Evolutionary conservation across 2,888 invertebrate genomes (phyloP).

Genomic region (Acheta domesticus): DNA sequence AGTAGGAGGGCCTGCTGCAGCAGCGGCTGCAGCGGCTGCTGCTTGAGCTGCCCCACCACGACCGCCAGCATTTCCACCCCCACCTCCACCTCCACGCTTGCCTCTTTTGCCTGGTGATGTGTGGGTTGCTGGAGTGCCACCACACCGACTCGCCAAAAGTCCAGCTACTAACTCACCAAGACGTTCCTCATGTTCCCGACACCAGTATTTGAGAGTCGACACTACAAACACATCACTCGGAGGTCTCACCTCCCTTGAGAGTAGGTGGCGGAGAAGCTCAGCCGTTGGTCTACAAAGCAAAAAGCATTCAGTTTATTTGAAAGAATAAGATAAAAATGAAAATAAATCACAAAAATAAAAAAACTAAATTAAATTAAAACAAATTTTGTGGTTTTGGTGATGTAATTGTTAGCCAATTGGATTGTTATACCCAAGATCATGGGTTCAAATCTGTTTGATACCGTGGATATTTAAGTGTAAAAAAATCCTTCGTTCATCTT

Average conservation of each 20-base stretch:
- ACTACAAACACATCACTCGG: slow-evolving; percentile 84
- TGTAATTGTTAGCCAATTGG: too few species aligned
- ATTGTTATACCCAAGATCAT: too few species aligned
- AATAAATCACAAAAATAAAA: too few species aligned
- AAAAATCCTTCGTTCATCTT: too few species aligned
- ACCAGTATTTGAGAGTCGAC: slow-evolving; percentile 90
- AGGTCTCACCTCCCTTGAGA: slow-evolving; percentile 69
- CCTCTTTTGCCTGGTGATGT: slow-evolving; percentile 82
- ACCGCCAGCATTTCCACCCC: slow-evolving; percentile 55
- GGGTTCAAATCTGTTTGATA: too few species aligned
- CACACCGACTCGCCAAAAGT: slow-evolving; percentile 65
- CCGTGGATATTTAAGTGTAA: too few species aligned
- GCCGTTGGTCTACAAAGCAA: slow-evolving; percentile 64
- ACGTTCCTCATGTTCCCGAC: slow-evolving; percentile 86
- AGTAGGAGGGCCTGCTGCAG: slow-evolving; percentile 66
- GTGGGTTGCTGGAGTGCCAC: slow-evolving; percentile 60
- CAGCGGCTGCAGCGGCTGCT: slow-evolving; percentile 41
- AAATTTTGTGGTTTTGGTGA: too few species aligned
- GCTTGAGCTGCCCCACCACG: slow-evolving; percentile 52
- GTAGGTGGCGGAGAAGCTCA: slow-evolving; percentile 78
- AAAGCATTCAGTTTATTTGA: neutral
- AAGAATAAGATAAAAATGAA: neutral
- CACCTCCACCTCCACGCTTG: slow-evolving; percentile 70
- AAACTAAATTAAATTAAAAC: neutral
- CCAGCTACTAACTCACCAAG: slow-evolving; percentile 76